Conservation (phyloP, 2,888 invertebrate species). For the Anorthoa munda region DNA sequence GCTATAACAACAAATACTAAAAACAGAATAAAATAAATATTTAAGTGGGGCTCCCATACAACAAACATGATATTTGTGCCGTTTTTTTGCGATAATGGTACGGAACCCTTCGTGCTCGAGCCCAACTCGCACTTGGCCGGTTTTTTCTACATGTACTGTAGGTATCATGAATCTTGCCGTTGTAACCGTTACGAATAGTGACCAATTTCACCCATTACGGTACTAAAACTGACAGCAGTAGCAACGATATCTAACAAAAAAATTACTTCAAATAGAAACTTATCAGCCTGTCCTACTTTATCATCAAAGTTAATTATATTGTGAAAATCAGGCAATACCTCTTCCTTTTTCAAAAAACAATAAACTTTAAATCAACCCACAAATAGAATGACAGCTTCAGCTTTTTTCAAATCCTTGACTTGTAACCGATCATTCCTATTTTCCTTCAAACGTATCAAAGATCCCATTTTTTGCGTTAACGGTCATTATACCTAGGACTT, state of each 20-base stretch:
- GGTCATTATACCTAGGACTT: slow-evolving; percentile 50
- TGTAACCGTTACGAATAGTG: not conserved
- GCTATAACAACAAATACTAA: too few relatives aligned
- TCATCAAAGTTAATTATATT: slow-evolving; percentile 20
- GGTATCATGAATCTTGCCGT: not conserved
- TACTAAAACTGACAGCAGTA: not conserved
- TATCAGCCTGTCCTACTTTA: not conserved
- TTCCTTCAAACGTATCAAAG: slow-evolving; percentile 51
- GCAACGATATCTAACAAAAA: not conserved
- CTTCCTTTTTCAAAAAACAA: not conserved
- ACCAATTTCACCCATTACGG: not conserved
- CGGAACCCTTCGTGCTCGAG: too few relatives aligned
- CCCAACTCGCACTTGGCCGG: too few relatives aligned
- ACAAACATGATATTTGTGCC: too few relatives aligned
- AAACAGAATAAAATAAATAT: too few relatives aligned
- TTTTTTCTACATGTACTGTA: too few relatives aligned
- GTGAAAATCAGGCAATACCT: slow-evolving; percentile 5
- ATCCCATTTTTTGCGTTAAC: slow-evolving; percentile 40
- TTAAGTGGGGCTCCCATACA: too few relatives aligned
- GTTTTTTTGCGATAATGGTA: too few relatives aligned
- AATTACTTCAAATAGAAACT: rapidly evolving
- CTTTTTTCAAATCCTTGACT: slow-evolving; percentile 22
- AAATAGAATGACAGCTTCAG: slow-evolving; percentile 40
- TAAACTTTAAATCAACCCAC: slow-evolving; percentile 45
- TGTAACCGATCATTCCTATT: slow-evolving; percentile 49